Conservation (phyloP, 2,113 vertebrate species). For the Cnemophilus loriae region DNA sequence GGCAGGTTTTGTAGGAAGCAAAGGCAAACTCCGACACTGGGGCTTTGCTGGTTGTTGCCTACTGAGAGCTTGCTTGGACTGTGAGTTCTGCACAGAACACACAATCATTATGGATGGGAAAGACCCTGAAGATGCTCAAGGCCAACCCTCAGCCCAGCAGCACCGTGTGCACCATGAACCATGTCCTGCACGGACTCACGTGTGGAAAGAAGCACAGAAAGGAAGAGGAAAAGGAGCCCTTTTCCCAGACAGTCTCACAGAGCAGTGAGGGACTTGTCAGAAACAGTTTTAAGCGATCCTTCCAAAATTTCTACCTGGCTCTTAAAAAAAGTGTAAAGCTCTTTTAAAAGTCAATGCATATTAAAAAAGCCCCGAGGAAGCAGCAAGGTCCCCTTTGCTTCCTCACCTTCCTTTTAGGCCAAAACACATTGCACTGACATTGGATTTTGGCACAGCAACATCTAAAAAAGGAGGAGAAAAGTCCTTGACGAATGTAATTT, state of each 20-base stretch:
- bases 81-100: not conserved
- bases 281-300: not conserved
- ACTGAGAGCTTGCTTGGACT: not conserved
- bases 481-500: not conserved
- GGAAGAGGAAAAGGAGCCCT: not conserved
- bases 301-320: not conserved
- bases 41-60: not conserved
- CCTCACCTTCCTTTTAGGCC: not conserved
- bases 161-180: accelerated
- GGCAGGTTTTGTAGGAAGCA: not conserved
- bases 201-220: not conserved
- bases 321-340: not conserved
- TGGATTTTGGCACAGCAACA: not conserved
- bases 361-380: not conserved
- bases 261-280: not conserved
- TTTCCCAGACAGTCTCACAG: not conserved
- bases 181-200: accelerated
- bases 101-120: accelerated
- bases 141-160: not conserved
- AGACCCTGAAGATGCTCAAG: accelerated
- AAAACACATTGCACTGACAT: not conserved
- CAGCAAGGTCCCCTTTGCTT: not conserved
- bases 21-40: not conserved
- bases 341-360: not conserved
- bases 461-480: not conserved